These are phyloP conservation scores for Drosophila testacea DNA, from an alignment of 2,888 invertebrate species.

Conservation along the genomic window DNA sequence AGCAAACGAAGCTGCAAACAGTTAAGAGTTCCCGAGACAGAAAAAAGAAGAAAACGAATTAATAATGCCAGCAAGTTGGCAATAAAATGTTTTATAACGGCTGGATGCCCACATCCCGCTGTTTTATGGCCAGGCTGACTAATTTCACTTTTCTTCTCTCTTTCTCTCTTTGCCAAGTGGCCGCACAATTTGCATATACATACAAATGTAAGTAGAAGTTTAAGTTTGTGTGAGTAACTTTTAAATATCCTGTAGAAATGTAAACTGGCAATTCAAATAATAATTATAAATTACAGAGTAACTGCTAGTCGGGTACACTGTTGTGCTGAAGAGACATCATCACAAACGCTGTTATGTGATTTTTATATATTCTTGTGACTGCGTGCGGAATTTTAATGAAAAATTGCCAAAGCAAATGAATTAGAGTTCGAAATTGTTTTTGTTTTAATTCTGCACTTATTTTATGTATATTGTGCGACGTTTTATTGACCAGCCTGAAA, in stretches of 20 bases:
- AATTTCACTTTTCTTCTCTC: constrained; percentile 60
- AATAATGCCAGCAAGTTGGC: constrained; percentile 60
- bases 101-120: constrained; percentile 43
- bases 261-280: not conserved
- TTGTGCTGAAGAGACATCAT: constrained; percentile 1
- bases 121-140: constrained; percentile 62
- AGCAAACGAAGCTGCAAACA: constrained; percentile 37
- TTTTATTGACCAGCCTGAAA: constrained; percentile 30
- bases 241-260: constrained; percentile 4
- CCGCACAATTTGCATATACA: constrained; percentile 47
- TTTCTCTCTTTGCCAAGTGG: constrained; percentile 13
- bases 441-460: constrained; percentile 30
- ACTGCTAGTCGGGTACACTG: not conserved
- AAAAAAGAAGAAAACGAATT: constrained; percentile 65
- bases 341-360: constrained; percentile 10
- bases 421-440: constrained; percentile 30
- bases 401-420: constrained; percentile 27
- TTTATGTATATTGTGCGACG: constrained; percentile 27
- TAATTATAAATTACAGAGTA: constrained; percentile 7
- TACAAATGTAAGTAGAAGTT: constrained; percentile 4
- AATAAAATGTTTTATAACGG: constrained; percentile 68
- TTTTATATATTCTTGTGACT: constrained; percentile 48
- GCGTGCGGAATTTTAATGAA: constrained; percentile 63
- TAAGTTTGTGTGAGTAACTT: not conserved
- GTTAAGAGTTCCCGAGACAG: constrained; percentile 18